Percentiles rank a stretch among this genome's conserved stretches.
Evolutionary conservation across 1,140 invertebrate species (phyloP).

Genomic region (Caerostris darwini): DNA sequence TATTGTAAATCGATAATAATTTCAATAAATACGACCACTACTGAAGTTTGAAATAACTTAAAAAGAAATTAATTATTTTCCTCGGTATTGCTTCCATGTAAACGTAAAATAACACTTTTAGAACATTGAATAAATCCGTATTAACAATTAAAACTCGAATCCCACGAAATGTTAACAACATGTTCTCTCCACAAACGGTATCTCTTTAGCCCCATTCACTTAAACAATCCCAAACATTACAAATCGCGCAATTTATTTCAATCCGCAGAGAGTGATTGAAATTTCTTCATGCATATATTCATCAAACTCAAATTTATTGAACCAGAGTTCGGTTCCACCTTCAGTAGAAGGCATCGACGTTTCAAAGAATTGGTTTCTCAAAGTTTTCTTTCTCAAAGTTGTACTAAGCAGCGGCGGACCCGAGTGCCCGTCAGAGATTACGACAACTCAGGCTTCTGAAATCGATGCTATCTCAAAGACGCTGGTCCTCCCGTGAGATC

Average conservation of each 20-base stretch:
- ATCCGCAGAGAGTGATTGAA: too few species aligned
- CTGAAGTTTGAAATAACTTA: too few species aligned
- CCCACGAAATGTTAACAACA: too few species aligned
- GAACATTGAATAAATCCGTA: too few species aligned
- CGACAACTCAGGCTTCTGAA: slow-evolving; percentile 17
- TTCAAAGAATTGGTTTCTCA: slow-evolving; percentile 4
- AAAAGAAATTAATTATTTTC: too few species aligned
- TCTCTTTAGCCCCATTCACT: too few species aligned
- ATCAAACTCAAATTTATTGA: background rate
- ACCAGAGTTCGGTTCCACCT: background rate
- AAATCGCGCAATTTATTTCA: background rate
- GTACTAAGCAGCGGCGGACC: background rate
- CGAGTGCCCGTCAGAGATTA: slow-evolving; percentile 19
- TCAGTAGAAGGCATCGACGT: background rate
- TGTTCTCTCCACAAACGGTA: too few species aligned
- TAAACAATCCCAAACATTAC: background rate
- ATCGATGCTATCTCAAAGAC: slow-evolving; percentile 48
- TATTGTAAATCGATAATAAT: too few species aligned
- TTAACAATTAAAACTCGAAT: too few species aligned
- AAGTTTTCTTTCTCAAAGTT: background rate
- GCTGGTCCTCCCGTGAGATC: slow-evolving; percentile 16
- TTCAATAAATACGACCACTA: too few species aligned
- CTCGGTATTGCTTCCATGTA: too few species aligned
- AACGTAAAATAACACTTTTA: too few species aligned
- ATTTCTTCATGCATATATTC: background rate